Evolutionary conservation across 2,113 vertebrate species (phyloP).

Genomic region (Ochotona curzoniae): DNA sequence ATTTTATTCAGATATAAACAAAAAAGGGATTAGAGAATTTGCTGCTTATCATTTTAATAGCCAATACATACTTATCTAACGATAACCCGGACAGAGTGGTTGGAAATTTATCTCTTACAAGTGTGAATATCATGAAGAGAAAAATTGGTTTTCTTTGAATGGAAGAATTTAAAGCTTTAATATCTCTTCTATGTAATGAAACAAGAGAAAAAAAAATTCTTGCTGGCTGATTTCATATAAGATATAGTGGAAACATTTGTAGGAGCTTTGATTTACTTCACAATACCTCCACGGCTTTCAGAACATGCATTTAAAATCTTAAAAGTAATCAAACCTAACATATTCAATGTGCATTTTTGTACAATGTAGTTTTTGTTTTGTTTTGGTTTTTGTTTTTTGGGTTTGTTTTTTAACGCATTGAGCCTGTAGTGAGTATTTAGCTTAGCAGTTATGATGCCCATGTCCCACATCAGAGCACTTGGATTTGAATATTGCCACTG

Average conservation of each 20-base stretch:
- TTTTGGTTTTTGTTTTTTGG: too few species aligned
- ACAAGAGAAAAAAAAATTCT: background rate
- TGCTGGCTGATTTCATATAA: background rate
- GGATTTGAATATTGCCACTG: too few species aligned
- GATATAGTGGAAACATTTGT: background rate
- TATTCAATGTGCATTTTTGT: background rate
- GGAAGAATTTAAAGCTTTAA: constrained; percentile 1
- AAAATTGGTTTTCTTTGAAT: background rate
- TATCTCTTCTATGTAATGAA: background rate
- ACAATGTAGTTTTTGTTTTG: background rate
- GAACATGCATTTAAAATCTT: background rate
- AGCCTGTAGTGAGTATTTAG: too few species aligned
- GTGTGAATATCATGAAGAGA: background rate
- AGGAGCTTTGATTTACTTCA: background rate
- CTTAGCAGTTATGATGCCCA: too few species aligned
- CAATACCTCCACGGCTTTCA: background rate
- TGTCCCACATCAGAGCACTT: too few species aligned
- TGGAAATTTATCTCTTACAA: constrained; percentile 52
- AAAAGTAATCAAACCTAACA: background rate
- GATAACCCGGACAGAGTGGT: constrained; percentile 29
- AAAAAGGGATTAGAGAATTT: constrained; percentile 34
- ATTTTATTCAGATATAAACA: constrained; percentile 63
- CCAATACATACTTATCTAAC: constrained; percentile 59
- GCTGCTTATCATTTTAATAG: constrained; percentile 60
- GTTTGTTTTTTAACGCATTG: background rate